These are phyloP conservation scores for Miniopterus natalensis DNA, from an alignment of 2,113 vertebrate species.

Conservation along the genomic window DNA sequence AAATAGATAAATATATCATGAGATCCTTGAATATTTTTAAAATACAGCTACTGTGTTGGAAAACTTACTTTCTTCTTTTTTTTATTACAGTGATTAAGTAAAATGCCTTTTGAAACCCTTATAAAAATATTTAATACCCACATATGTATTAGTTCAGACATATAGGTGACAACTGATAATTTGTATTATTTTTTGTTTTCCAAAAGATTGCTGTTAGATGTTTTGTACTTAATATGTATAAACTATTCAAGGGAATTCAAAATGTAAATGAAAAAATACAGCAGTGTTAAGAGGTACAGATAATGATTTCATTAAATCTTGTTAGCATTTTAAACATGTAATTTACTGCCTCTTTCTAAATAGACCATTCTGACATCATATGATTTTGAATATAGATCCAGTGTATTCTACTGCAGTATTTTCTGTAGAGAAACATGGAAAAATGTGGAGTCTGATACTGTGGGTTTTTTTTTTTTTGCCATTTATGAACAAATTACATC, in stretches of 20 bases:
- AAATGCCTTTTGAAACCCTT: conserved; percentile 76
- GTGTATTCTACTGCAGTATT: not conserved
- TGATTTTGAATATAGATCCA: conserved; percentile 66
- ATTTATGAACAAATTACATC: conserved; percentile 64
- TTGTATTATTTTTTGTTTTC: conserved; percentile 71
- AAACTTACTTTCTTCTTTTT: conserved; percentile 81
- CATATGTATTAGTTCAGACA: conserved; percentile 79
- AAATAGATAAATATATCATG: conserved; percentile 71
- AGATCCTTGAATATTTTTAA: conserved; percentile 61
- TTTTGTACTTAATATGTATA: conserved; percentile 82
- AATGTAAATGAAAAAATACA: conserved; percentile 76
- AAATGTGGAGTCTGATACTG: conserved; percentile 31
- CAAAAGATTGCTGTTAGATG: conserved; percentile 74
- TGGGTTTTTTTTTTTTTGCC: conserved; percentile 19
- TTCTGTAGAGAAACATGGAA: conserved; percentile 40
- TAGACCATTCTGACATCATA: conserved; percentile 51
- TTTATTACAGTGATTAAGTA: conserved; percentile 70
- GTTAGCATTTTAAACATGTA: conserved; percentile 71
- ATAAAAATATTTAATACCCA: conserved; percentile 83
- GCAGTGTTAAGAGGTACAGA: conserved; percentile 52
- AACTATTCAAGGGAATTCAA: conserved; percentile 74
- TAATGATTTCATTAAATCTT: conserved; percentile 74
- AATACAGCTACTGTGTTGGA: not conserved
- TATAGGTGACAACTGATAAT: conserved; percentile 56
- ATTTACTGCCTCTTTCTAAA: conserved; percentile 42